Base-by-base conservation (phyloP, 64 coral and sea anemone species). In the Montipora foliosa region DNA sequence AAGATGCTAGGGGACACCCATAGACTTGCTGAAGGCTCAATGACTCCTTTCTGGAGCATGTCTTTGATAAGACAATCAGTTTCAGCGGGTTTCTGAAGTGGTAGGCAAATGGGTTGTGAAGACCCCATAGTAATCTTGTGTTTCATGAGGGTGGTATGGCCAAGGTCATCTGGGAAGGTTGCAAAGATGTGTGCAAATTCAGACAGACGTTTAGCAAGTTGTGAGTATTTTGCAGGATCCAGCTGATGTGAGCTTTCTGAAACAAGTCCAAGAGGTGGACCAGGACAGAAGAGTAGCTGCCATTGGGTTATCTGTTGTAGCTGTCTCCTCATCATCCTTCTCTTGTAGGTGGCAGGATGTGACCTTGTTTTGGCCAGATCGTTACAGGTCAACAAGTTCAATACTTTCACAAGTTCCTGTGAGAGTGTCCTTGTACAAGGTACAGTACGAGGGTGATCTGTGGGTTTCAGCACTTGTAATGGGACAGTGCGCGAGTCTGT, bases 1-100 rank as follows among this genome's bases (percentile, higher is more conserved):
- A 76, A 61, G 13, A 91, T 44, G 0, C 82, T 81, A 15, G 89
- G 89, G 3, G 76, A 61, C n/a, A 13, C 29, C 89, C 90, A 92
- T 11, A 69, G 79, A 75, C 20, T 61, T 74, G 71, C 59, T 6
- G 60, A 79, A n/a, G 88, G 84, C 20, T 69, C 60, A 75, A 87
- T 75, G 16, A 87, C 71, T 67, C n/a, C 11, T 5, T 75, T 74
- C 21, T 67, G 7, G 48, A 67, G 66, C 84, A 75, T 87, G 19
- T 87, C 66, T 20, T 87, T n/a, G 47, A 75, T 9, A 11, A 73
- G 69, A 0, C 44, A 17, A 17, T 87, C 17, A 8, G 45, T 45
- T 87, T 87, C 84, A 10, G 67, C 17, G 47, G 44, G 2, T 47
- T 51, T 70, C 8, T 69, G 29, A n/a, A 48, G 45, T 4, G 69